Evolutionary conservation across 2,113 vertebrate genomes (phyloP).

Genomic region (Leptocoma aspasia): DNA sequence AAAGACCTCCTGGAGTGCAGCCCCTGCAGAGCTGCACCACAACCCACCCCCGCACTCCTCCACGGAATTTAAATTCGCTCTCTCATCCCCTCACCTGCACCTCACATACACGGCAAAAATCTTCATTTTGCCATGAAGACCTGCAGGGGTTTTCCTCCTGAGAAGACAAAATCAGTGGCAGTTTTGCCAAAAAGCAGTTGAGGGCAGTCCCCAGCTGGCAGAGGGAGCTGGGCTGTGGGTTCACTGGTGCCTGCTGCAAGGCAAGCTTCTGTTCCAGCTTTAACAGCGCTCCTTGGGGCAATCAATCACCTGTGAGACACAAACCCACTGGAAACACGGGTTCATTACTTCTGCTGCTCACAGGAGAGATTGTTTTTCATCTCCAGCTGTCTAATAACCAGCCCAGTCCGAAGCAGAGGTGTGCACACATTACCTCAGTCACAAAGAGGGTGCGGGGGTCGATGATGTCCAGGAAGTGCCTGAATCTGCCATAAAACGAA

Average conservation of each 20-base stretch:
- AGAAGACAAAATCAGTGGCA: rapidly evolving
- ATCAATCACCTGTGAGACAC: not conserved
- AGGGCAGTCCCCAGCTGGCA: not conserved
- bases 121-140: not conserved
- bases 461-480: slow-evolving; percentile 93
- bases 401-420: rapidly evolving
- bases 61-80: rapidly evolving
- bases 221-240: not conserved
- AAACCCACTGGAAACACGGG: not conserved
- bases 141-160: not conserved
- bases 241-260: not conserved
- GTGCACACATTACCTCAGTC: slow-evolving; percentile 77
- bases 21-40: rapidly evolving
- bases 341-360: not conserved
- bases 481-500: slow-evolving; percentile 85
- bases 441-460: slow-evolving; percentile 90
- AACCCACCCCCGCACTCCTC: not conserved
- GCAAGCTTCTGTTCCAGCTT: rapidly evolving
- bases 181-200: not conserved
- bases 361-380: not conserved
- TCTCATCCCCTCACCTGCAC: not conserved
- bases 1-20: not conserved
- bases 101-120: no score
- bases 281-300: not conserved
- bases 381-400: not conserved